phyloP scores from a whole-genome alignment of 2,797 vertebrate genomes.

The Tenualosa ilisha region DNA sequence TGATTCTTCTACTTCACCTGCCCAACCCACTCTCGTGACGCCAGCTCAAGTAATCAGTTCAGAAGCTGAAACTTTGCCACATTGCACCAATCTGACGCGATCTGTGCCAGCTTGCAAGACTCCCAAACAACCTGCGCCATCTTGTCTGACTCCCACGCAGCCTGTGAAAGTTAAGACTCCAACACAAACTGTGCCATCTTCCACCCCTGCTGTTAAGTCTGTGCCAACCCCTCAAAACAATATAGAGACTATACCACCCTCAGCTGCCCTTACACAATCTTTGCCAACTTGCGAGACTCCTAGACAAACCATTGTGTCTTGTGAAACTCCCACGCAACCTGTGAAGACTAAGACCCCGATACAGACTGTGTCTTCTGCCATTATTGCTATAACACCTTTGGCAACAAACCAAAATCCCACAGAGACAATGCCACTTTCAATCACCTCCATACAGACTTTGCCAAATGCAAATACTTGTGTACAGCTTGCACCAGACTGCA shows the following conservation, averaged over 20 bases:
- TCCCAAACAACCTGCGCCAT: constrained; percentile 29
- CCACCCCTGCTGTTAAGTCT: constrained; percentile 7
- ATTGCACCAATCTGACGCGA: constrained; percentile 9
- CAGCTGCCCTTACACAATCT: constrained; percentile 40
- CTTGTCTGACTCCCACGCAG: constrained; percentile 35
- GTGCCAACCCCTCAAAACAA: constrained; percentile 21
- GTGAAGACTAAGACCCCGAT: background rate
- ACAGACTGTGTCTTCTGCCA: constrained; percentile 1
- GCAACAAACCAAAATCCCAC: background rate
- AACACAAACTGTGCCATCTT: background rate
- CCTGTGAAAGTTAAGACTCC: constrained; percentile 25
- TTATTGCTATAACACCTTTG: background rate
- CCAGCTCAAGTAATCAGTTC: background rate
- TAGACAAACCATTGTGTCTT: constrained; percentile 28
- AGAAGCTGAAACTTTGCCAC: constrained; percentile 12
- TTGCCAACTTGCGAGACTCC: constrained; percentile 44
- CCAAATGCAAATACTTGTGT: constrained; percentile 10
- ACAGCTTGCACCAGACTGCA: background rate
- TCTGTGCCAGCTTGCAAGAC: constrained; percentile 14
- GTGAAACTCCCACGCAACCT: constrained; percentile 12
- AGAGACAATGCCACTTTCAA: constrained; percentile 11
- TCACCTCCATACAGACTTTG: background rate
- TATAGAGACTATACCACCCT: constrained; percentile 42
- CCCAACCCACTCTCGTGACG: background rate
- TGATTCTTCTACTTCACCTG: background rate